Base-by-base conservation (phyloP, 92 coral and sea anemone genomes). In the Micromussa lordhowensis region DNA sequence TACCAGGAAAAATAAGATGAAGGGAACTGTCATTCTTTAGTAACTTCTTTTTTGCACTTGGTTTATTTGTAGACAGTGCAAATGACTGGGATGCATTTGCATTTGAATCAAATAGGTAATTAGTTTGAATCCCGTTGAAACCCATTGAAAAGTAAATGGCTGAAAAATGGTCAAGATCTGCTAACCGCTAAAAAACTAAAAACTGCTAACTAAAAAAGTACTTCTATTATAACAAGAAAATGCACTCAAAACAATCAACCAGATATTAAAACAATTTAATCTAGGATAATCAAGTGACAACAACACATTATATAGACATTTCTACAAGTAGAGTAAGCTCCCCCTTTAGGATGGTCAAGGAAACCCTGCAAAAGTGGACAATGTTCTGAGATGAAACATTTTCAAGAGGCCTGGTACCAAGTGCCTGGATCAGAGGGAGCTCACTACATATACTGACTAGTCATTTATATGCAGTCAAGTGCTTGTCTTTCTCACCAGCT, bases 221-320 rank as follows among this genome's bases (percentile, higher is more conserved):
- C 3, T 68, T 68, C 73, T 10, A 15, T 32, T 3, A 30, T 21
- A 30, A 71, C 11, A 32, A 69, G 13, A 29, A 69, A 13, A 32
- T 15, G 2, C 40, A 30, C 21, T 18, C 36, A 30, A 3, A 44
- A 71, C 11, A 34, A 32, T 31, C 5, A 29, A 71, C 76, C n/a
- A 34, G 76, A 71, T 71, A 9, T 18, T 71, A 32, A 71, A 71
- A 71, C 24, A 71, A 16, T 71, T 71, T 71, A 71, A 71, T 68
- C 18, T n/a, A n/a, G 9, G 22, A 68, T 8, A 68, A 29, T n/a
- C 2, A 34, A 30, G 24, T 16, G 40, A 71, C 76, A 71, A 30
- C 12, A 68, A 71, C 48, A 71, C 76, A 16, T 18, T 24, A 24
- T n/a, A 63, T 22, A 4, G 29, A 24, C 29, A 63, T 63, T 63